Evolutionary conservation across 2,888 invertebrate species (phyloP), one percentile per base, ranked within the genome.

Genomic region (Idaea straminata): DNA sequence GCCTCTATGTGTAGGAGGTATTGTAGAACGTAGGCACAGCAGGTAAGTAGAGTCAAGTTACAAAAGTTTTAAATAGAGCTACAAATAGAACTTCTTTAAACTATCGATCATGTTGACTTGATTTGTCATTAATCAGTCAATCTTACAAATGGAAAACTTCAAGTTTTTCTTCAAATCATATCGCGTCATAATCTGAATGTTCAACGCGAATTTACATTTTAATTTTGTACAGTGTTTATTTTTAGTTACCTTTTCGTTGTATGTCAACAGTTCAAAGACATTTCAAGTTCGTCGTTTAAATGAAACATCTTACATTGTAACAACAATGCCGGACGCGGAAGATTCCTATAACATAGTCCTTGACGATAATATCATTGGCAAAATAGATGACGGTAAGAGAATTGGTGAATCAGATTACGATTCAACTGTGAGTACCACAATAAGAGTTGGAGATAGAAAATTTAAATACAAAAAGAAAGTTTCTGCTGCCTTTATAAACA

Each of bases 251-350:
- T 82, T 82, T 67, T 75, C 81, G 65, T 74, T 77, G 61, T 77
- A 77, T 70, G 76, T 82, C 35, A 75, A 71, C 58, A 77, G 84
- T 71, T 78, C 85, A 1, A 86, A 85, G 75, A 89, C 89, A 4
- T 92, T 86, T 69, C 83, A 87, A 81, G 89, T 92, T 10, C 82
- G 78, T 15, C 84, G 86, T 15, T 70, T 92, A 15, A 90, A 91
- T 74, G 83, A 85, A 47, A 80, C 88, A 0, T 78, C 86, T 0
- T 91, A 85, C 66, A 72, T 92, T 62, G 89, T 92, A 4, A 89
- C 86, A 5, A 83, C 77, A 67, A 72, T 84, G 25, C 84, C 87
- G 59, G 86, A 87, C 62, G 70, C 76, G 25, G 83, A 86, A 38
- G 16, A 16, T 13, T 76, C 78, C 64, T 77, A 75, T 35, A 74